A percentile compares a stretch with the other conserved stretches of the same genome.
phyloP scores from a whole-genome alignment of 2,888 invertebrate species.

The Ectemnius lituratus region DNA sequence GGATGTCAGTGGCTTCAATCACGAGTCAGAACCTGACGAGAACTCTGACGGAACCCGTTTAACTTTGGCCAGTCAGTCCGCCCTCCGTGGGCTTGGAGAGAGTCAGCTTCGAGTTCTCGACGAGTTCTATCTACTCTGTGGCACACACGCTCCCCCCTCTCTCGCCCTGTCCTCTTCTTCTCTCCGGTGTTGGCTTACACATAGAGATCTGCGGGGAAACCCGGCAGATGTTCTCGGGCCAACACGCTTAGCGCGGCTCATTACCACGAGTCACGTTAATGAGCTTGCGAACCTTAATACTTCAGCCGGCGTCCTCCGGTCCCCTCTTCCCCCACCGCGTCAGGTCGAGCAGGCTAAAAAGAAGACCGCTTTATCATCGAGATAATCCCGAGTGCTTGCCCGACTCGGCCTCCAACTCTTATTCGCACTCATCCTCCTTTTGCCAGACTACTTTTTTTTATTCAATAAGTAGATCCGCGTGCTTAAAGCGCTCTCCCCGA shows the following conservation, averaged over 20 bases:
- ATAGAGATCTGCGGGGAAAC: constrained; percentile 55
- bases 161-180: constrained; percentile 13
- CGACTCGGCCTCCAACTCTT: not conserved
- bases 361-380: constrained; percentile 18
- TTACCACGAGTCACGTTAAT: constrained; percentile 68
- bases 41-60: not conserved
- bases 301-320: constrained; percentile 39
- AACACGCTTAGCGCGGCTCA: constrained; percentile 62
- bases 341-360: constrained; percentile 39
- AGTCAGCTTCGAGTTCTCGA: not conserved
- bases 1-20: not conserved
- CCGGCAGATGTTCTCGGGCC: constrained; percentile 63
- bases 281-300: constrained; percentile 63
- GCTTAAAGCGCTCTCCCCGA: too few relatives aligned
- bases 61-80: not conserved
- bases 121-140: not conserved
- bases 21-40: not conserved
- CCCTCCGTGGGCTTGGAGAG: not conserved
- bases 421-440: not conserved
- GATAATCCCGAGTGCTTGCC: constrained; percentile 11
- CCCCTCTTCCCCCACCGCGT: constrained; percentile 31
- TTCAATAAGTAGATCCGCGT: not conserved
- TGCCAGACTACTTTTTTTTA: too few relatives aligned
- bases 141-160: constrained; percentile 9
- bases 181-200: constrained; percentile 29